phyloP scores from a whole-genome alignment of 2,888 invertebrate genomes.

The Ceraclea dissimilis region DNA sequence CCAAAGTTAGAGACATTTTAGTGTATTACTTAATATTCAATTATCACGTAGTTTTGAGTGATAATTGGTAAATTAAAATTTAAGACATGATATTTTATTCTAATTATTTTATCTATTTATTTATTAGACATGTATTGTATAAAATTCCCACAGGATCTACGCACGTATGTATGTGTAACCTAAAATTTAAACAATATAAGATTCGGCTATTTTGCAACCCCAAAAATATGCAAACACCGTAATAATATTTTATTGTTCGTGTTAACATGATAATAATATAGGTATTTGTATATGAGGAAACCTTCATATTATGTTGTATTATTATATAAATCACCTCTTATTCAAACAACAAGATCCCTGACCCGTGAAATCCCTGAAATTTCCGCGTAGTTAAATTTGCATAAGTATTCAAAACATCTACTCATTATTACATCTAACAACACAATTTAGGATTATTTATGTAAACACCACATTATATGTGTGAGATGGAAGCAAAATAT shows the following conservation, averaged over 20 bases:
- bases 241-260: slow-evolving; percentile 25
- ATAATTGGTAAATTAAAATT: no score
- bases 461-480: no score
- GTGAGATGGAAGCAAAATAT: no score
- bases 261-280: slow-evolving; percentile 15
- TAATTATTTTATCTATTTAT: no score
- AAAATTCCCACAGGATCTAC: background rate
- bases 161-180: no score
- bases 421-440: no score
- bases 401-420: slow-evolving; percentile 1
- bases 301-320: background rate
- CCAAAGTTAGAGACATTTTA: no score
- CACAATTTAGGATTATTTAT: no score
- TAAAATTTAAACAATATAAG: background rate
- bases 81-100: no score
- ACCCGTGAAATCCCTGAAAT: slow-evolving; percentile 1
- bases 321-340: slow-evolving; percentile 4
- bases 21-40: no score
- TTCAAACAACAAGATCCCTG: background rate
- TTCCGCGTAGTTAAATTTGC: slow-evolving; percentile 1
- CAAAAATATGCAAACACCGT: slow-evolving; percentile 25
- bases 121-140: no score
- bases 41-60: no score
- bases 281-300: background rate
- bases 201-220: slow-evolving; percentile 17